phyloP scores from a whole-genome alignment of 1,140 invertebrate genomes.

The Drosophila carrolli region DNA sequence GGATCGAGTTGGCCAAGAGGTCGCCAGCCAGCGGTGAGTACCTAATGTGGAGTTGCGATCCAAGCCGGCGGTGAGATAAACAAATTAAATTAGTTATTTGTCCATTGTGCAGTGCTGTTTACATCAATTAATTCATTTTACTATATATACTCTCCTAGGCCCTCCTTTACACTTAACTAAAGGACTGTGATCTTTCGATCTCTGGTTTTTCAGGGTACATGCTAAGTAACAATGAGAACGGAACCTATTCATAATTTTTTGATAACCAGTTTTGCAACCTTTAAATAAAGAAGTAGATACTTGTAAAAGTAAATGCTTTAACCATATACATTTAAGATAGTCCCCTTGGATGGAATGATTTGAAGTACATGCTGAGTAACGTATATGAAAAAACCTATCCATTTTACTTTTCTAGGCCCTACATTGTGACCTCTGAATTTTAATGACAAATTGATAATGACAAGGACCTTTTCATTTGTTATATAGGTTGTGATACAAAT shows the following conservation, averaged over 20 bases:
- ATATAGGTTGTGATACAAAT: no score
- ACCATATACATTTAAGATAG: no score
- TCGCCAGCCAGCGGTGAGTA: conserved; percentile 91
- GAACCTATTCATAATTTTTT: neutral
- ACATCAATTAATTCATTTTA: conserved; percentile 7
- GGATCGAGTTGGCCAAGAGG: conserved; percentile 87
- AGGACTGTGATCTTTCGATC: neutral
- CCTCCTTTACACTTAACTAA: neutral
- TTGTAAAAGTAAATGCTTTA: no score
- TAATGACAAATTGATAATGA: no score
- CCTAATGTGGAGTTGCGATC: conserved; percentile 38
- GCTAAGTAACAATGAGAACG: neutral
- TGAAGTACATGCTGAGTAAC: conserved; percentile 1
- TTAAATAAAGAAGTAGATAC: no score
- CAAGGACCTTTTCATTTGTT: no score
- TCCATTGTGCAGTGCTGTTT: neutral
- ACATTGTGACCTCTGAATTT: no score
- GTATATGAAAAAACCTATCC: neutral
- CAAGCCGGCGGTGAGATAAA: neutral
- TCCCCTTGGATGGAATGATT: no score
- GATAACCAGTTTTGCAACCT: neutral
- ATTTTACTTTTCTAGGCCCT: neutral
- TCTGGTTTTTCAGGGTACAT: neutral
- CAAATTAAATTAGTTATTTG: neutral
- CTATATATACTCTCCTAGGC: neutral